Evolutionary conservation across 2,113 vertebrate species (phyloP), one percentile per base, ranked within the genome.

Genomic region (Paratilapia polleni): DNA sequence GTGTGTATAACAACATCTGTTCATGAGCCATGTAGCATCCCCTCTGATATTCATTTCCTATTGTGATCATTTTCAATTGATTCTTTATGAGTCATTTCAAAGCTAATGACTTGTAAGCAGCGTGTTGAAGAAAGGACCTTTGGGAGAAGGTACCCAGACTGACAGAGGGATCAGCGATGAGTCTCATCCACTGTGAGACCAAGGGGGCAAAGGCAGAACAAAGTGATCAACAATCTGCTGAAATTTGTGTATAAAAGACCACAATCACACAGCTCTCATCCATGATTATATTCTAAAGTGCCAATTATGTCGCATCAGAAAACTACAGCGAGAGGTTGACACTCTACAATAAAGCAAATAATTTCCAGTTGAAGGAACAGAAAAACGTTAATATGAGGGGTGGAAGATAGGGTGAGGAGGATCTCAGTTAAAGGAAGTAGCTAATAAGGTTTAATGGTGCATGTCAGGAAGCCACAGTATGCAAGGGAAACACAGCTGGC

Each of bases 381-480:
- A 97, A 98, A 90, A 99, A 98, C 96, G 98, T 97, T 99, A 98
- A 99, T 99, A 99, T 98, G 97, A 97, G 96, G 97, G 94, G 96
- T 96, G 97, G 97, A 97, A 97, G 98, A 97, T 97, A 97, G 96
- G 97, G 96, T 96, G 96, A 97, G 97, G 97, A 98, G 97, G 97
- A 98, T 98, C 97, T 98, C 97, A 96, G 97, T 97, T 97, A 97
- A 97, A 98, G 98, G 98, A 99, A 99, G 98, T 96, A 97, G 98
- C 98, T 99, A 99, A 99, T 99, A 98, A 99, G 97, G 97, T 98
- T 98, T 99, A 99, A 99, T 99, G 98, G 97, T 98, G 97, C 98
- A 94, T 99, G 98, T 98, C 98, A 99, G 98, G 98, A 99, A 99
- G 98, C 97, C 97, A 96, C 97, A 97, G 97, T 97, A 96, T 97